Percentiles rank a stretch among this genome's conserved stretches.
Conservation (phyloP, 2,113 vertebrate genomes). For the Corvus cornix region DNA sequence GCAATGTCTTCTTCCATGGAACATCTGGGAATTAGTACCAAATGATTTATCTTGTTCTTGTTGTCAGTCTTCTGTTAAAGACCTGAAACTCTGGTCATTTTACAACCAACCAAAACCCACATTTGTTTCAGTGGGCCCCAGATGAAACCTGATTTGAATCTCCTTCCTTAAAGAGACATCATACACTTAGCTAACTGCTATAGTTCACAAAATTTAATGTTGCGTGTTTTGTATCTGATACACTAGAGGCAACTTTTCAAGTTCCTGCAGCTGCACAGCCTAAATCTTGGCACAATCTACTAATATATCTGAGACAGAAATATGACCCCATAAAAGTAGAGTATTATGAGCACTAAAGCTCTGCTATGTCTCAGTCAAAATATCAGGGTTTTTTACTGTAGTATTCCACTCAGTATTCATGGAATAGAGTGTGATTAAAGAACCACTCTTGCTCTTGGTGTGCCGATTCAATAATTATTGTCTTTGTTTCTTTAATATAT, state of each 20-base stretch:
- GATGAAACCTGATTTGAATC: constrained; percentile 3
- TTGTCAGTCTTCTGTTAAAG: background rate
- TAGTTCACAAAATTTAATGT: constrained; percentile 58
- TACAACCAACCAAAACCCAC: background rate
- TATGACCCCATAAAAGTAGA: constrained; percentile 57
- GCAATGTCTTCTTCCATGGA: background rate
- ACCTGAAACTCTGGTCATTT: background rate
- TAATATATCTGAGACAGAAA: constrained; percentile 66
- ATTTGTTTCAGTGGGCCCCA: background rate
- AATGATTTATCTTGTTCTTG: background rate
- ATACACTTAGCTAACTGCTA: constrained; percentile 41
- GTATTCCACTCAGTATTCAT: constrained; percentile 63
- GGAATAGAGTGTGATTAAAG: constrained; percentile 63
- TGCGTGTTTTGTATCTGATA: constrained; percentile 52
- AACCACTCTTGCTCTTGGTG: constrained; percentile 22
- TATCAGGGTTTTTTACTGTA: constrained; percentile 57
- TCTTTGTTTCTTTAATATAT: constrained; percentile 66
- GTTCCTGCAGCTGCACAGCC: constrained; percentile 50
- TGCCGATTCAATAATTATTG: constrained; percentile 63
- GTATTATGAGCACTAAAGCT: constrained; percentile 48
- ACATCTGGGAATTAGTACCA: background rate
- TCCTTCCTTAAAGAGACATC: constrained; percentile 57
- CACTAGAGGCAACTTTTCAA: constrained; percentile 61
- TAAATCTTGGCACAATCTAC: constrained; percentile 66
- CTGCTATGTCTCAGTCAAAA: constrained; percentile 63